Evolutionary conservation across 1,140 invertebrate genomes (phyloP), one percentile per base, ranked within the genome.

Genomic region (Muscidifurax raptorellus): DNA sequence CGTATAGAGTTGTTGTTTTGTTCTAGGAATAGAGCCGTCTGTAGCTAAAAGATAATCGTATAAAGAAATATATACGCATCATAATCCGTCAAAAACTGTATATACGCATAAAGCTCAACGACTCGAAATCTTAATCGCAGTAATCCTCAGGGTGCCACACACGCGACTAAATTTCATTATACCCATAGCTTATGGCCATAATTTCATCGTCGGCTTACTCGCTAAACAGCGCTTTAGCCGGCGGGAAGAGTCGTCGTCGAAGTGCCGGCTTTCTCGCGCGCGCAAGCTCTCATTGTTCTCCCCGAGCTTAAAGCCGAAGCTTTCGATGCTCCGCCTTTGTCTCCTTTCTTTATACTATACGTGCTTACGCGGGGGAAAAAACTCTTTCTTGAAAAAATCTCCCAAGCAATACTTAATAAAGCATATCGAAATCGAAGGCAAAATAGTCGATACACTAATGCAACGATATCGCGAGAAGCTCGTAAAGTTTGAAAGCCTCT

Each of bases 291-390:
- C 40, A 76, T 30, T 30, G 74, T 76, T 30, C 40, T 25, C 10
- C 13, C n/a, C 52, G 52, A 59, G 18, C 18, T 59, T 59, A 59
- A 59, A 59, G 52, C 52, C 22, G 52, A 59, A 59, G 74, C 40
- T 28, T 6, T 36, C 74, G 74, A n/a, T 47, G 28, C 74, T 59
- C 2, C 22, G 52, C 22, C 84, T 75, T 71, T 72, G 69, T 81
- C 69, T 72, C 44, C 44, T 67, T 36, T 69, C 36, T 66, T 59
- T 59, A n/a, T 25, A n/a, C 30, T 22, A 15, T 40, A 27, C 71
- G 7, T 30, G 9, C 66, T 28, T 13, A 13, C 28, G 22, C 67
- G n/a, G n/a, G n/a, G n/a, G n/a, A n/a, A n/a, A n/a, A n/a, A n/a
- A n/a, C n/a, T n/a, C n/a, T n/a, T n/a, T n/a, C n/a, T n/a, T n/a